Percentiles rank a stretch among this genome's conserved stretches.
These are phyloP conservation scores for Drosophila longiperda DNA, from an alignment of 2,888 invertebrate genomes.

Conservation along the genomic window DNA sequence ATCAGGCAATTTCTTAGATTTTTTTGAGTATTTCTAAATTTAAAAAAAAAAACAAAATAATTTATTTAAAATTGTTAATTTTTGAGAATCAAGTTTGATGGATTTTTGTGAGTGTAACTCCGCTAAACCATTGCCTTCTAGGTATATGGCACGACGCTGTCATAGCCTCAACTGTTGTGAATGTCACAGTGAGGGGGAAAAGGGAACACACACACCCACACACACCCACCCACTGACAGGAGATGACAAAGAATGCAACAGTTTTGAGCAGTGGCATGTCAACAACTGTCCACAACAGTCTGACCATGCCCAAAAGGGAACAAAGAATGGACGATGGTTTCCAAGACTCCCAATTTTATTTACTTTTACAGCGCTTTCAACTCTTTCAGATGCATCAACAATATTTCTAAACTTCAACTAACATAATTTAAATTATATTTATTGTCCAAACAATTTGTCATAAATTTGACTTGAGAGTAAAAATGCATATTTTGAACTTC, in stretches of 20 bases:
- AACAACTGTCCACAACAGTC: constrained; percentile 55
- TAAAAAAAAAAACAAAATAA: background rate
- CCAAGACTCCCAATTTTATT: constrained; percentile 1
- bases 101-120: background rate
- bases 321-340: background rate
- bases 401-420: background rate
- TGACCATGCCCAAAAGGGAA: constrained; percentile 26
- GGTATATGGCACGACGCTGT: constrained; percentile 30
- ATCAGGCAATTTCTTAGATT: background rate
- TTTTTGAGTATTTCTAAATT: background rate
- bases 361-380: background rate
- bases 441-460: background rate
- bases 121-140: background rate
- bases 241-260: constrained; percentile 66
- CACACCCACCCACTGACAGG: constrained; percentile 5
- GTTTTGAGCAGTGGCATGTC: constrained; percentile 59
- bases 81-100: too few relatives aligned
- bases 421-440: background rate
- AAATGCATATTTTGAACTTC: background rate
- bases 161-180: constrained; percentile 66
- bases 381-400: background rate
- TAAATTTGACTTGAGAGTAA: background rate
- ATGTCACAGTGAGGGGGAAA: constrained; percentile 78
- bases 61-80: background rate
- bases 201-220: constrained; percentile 37